These are phyloP conservation scores for Lathronympha strigana DNA, from an alignment of 2,888 invertebrate genomes.

Conservation along the genomic window DNA sequence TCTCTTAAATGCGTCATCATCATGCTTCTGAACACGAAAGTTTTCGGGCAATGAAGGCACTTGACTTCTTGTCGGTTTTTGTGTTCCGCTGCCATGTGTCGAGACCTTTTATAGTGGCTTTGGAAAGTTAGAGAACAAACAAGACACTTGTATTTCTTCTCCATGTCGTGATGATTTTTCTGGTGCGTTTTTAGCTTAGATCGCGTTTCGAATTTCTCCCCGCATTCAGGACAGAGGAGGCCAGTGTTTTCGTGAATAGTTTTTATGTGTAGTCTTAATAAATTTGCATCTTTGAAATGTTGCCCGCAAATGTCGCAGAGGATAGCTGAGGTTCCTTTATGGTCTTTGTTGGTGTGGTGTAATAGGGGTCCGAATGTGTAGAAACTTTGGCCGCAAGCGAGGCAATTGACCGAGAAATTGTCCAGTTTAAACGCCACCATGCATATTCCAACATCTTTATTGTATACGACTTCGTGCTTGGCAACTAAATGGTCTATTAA, in stretches of 20 bases:
- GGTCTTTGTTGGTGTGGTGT: conserved; percentile 75
- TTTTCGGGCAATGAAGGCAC: conserved; percentile 75
- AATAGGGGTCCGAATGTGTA: conserved; percentile 74
- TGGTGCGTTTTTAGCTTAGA: conserved; percentile 79
- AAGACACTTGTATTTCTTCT: conserved; percentile 81
- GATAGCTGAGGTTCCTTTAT: conserved; percentile 72
- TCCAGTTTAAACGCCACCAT: conserved; percentile 75
- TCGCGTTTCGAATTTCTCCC: conserved; percentile 77
- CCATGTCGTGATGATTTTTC: conserved; percentile 70
- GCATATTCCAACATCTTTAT: conserved; percentile 72
- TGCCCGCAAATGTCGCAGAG: conserved; percentile 76
- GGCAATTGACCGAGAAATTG: conserved; percentile 66
- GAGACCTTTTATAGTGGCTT: conserved; percentile 71
- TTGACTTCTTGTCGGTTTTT: conserved; percentile 72
- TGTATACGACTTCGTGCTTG: conserved; percentile 64
- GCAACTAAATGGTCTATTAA: conserved; percentile 69
- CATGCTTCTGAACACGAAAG: conserved; percentile 75
- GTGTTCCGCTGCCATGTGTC: conserved; percentile 74
- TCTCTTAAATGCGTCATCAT: conserved; percentile 77
- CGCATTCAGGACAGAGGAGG: conserved; percentile 70
- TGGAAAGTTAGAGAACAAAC: conserved; percentile 70
- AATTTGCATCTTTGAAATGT: conserved; percentile 69
- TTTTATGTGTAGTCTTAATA: conserved; percentile 68
- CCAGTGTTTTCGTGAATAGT: conserved; percentile 69
- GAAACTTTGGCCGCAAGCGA: conserved; percentile 69